These are phyloP conservation scores for Rhinella marina DNA, from an alignment of 2,797 vertebrate species.

Conservation along the genomic window DNA sequence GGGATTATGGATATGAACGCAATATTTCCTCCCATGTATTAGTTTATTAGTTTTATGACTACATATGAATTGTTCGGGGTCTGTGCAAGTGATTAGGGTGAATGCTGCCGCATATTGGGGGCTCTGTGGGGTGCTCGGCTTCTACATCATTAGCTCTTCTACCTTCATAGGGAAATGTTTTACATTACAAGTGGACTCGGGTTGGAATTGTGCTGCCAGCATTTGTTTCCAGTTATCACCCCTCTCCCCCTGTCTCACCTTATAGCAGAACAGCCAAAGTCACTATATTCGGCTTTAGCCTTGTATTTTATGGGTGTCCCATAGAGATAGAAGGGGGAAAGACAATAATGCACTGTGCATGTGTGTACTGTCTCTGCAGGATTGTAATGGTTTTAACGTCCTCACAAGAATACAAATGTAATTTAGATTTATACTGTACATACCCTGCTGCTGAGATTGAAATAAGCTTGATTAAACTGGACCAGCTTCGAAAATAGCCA, in stretches of 20 bases:
- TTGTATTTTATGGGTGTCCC: slow-evolving; percentile 21
- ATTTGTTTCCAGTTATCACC: slow-evolving; percentile 59
- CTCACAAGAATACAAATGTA: neutral
- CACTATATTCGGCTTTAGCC: slow-evolving; percentile 25
- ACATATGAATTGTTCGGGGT: no score
- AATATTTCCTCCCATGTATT: neutral
- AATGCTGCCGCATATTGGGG: neutral
- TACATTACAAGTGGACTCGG: slow-evolving; percentile 43
- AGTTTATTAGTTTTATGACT: neutral
- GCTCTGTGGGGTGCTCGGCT: slow-evolving; percentile 33
- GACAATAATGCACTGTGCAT: slow-evolving; percentile 28
- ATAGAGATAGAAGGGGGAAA: neutral
- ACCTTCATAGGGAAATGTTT: slow-evolving; percentile 43
- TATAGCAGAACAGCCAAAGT: slow-evolving; percentile 35
- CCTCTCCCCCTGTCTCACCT: slow-evolving; percentile 35
- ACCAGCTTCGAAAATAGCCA: neutral
- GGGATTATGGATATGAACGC: neutral
- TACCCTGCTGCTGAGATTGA: neutral
- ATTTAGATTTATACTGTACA: neutral
- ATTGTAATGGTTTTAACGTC: slow-evolving; percentile 8
- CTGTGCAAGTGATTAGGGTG: neutral
- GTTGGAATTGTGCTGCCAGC: slow-evolving; percentile 13
- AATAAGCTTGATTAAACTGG: neutral
- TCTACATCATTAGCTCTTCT: slow-evolving; percentile 43
- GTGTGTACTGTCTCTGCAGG: slow-evolving; percentile 1